phyloP scores from a whole-genome alignment of 23 tunicate genomes.

The Trididemnum clinides region DNA sequence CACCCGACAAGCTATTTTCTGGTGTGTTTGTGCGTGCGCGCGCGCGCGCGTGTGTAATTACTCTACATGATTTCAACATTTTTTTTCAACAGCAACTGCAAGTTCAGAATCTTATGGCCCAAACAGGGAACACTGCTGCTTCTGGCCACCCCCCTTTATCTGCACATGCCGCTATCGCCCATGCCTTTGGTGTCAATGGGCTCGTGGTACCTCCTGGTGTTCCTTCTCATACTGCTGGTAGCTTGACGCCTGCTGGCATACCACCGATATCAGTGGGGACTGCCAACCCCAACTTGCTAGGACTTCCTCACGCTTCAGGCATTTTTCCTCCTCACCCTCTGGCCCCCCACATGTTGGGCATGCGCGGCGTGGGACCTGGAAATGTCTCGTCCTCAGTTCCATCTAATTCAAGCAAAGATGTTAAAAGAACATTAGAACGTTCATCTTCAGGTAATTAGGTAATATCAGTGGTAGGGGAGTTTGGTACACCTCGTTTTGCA shows the following conservation, averaged over 20 bases:
- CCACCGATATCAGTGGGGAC: slow-evolving; percentile 25
- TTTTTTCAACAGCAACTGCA: slow-evolving; percentile 69
- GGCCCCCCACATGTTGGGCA: slow-evolving; percentile 27
- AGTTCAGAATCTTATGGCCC: slow-evolving; percentile 78
- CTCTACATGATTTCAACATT: background rate
- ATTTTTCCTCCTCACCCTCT: slow-evolving; percentile 40
- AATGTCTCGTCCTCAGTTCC: background rate
- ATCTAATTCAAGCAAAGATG: background rate
- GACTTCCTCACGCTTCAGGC: background rate
- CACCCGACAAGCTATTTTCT: too few relatives aligned
- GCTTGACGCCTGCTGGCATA: slow-evolving; percentile 10
- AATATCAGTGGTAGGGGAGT: too few relatives aligned
- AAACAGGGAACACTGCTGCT: slow-evolving; percentile 58
- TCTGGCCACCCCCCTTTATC: slow-evolving; percentile 51
- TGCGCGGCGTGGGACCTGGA: slow-evolving; percentile 39
- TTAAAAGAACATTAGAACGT: too few relatives aligned
- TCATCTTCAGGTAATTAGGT: too few relatives aligned
- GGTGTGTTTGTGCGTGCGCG: too few relatives aligned
- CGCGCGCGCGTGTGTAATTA: too few relatives aligned
- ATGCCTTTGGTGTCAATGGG: slow-evolving; percentile 59
- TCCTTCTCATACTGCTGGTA: slow-evolving; percentile 34
- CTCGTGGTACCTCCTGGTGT: slow-evolving; percentile 29
- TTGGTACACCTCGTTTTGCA: too few relatives aligned
- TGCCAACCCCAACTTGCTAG: slow-evolving; percentile 28
- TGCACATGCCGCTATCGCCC: slow-evolving; percentile 52